Evolutionary conservation across 2,797 vertebrate species (phyloP), one percentile per base, ranked within the genome.

Genomic region (Austrolebias charrua): DNA sequence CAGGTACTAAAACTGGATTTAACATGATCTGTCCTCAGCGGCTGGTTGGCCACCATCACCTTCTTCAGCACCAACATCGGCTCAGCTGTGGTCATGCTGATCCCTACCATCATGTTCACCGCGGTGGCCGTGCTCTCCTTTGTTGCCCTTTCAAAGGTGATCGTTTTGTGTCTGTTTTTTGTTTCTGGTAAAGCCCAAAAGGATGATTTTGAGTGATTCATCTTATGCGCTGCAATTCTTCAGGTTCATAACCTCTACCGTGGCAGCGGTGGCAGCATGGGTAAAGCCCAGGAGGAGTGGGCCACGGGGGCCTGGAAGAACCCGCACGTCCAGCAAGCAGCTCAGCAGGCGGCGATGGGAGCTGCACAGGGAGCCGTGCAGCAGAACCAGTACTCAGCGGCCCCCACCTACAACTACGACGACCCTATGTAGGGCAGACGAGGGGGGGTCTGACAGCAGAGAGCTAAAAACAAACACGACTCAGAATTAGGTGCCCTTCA

Each of bases 271-370:
- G 97, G 96, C 4, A 98, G 96, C 75, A 88, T 99, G 90, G 96
- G 95, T 86, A 98, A 96, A 84, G 98, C 98, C 4, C 97, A 99
- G 78, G 96, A 99, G 76, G 98, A 99, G 86, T 99, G 98, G 98
- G 92, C 95, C 78, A 94, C 93, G 0, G 98, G 98, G 1, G 96
- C 97, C 0, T 99, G 98, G 97, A 99, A 98, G 90, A 99, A 96
- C 73, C 96, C 98, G 0, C 96, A 98, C 0, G 96, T 98, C 16
- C 97, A 98, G 80, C 91, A 97, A 82, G 96, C 96, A 0, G 96
- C 96, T 0, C 96, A 98, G 90, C 95, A 93, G 16, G 96, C 95
- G 0, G 96, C 96, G 1, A 92, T 96, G 89, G 96, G 96, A 11
- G 96, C 95, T 0, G 95, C 95, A 0, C 89, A 98, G 86, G 95